phyloP scores from a whole-genome alignment of 2,888 invertebrate genomes.

The Andrena flavipes region DNA sequence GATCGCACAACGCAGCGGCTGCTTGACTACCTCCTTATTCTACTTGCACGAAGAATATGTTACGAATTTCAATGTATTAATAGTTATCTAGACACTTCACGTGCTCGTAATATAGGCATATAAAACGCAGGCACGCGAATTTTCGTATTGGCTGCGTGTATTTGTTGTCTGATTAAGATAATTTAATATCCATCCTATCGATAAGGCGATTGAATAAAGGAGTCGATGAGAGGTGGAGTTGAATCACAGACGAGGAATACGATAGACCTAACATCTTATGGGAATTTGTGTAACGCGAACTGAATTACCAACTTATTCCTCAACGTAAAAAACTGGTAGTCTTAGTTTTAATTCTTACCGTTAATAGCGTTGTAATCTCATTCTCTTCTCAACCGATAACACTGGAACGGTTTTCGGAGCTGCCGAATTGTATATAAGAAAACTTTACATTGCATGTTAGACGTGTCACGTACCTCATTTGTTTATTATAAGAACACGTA shows the following conservation, averaged over 20 bases:
- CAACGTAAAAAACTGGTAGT: no score
- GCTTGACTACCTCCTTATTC: slow-evolving; percentile 50
- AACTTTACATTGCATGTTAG: no score
- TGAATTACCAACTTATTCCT: no score
- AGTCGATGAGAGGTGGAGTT: slow-evolving; percentile 11
- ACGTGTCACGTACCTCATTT: no score
- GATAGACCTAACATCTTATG: no score
- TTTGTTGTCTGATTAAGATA: slow-evolving; percentile 16
- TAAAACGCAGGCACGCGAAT: slow-evolving; percentile 37
- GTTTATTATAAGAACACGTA: no score
- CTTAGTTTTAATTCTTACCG: no score
- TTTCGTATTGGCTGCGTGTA: slow-evolving; percentile 4
- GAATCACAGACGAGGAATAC: neutral
- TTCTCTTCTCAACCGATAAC: no score
- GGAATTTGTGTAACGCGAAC: no score
- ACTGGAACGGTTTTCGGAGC: no score
- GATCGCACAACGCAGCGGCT: slow-evolving; percentile 51
- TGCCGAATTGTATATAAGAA: no score
- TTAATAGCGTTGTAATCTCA: no score
- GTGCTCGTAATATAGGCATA: slow-evolving; percentile 26
- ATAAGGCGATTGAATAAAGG: slow-evolving; percentile 21
- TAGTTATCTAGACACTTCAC: slow-evolving; percentile 48
- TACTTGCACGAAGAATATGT: slow-evolving; percentile 38
- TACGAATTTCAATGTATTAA: slow-evolving; percentile 53
- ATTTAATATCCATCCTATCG: slow-evolving; percentile 25